Evolutionary conservation across 2,797 vertebrate species (phyloP), one percentile per base, ranked within the genome.

Genomic region (Ficedula albicollis): DNA sequence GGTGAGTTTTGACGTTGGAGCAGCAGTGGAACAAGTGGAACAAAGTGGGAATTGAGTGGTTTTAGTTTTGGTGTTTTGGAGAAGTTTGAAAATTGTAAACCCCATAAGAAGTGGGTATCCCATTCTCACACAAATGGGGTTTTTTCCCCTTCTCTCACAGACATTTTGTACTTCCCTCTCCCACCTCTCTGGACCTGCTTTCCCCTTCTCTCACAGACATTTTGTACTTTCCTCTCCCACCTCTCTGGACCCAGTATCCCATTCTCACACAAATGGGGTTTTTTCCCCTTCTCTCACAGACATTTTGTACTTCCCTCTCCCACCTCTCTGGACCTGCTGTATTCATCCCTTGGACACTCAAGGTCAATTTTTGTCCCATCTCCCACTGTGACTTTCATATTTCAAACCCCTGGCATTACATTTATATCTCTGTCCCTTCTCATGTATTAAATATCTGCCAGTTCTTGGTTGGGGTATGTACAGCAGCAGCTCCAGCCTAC

Each of bases 121-220:
- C 1, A 0, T 62, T 75, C 46, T 79, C 26, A 19, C 55, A 69
- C 36, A 54, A 80, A 59, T 1, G 0, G 1, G 2, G 0, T 0
- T 4, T 56, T 77, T 8, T 1, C 38, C 38, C 38, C 38, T 38
- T 38, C 38, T 38, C 12, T 38, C 38, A 38, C 38, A 38, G 38
- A 38, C 38, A 44, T 30, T 62, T 12, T 38, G 23, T 3, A 0
- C 17, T 56, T 19, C n/a, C 14, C 44, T 74, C 34, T 84, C 38
- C 11, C 13, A 23, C 18, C 29, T 26, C 46, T 73, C 54, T 43
- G 51, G 15, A 64, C 49, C 15, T 30, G 34, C 46, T 17, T n/a
- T n/a, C n/a, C n/a, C n/a, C n/a, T n/a, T n/a, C n/a, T n/a, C n/a
- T n/a, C n/a, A n/a, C n/a, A n/a, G n/a, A n/a, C 6, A 44, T 30